Evolutionary conservation across 1,140 invertebrate species (phyloP), one percentile per base, ranked within the genome.

Genomic region (Heterodera carotae): DNA sequence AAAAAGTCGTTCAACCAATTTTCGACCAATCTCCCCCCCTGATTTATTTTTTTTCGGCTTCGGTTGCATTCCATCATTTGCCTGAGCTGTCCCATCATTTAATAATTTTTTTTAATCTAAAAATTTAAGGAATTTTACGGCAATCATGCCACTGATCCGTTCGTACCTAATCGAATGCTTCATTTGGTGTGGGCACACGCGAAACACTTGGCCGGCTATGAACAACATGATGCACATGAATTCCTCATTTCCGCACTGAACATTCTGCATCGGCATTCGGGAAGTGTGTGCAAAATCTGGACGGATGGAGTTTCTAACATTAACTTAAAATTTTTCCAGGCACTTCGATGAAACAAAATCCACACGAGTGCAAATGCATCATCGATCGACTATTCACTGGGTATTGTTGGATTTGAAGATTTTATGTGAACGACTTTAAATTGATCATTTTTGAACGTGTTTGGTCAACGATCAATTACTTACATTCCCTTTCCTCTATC

Each of bases 211-310:
- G 94, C 95, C 39, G 94, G 95, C 53, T 80, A 97, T 88, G 94
- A 97, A 87, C 96, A 98, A 88, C 96, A 98, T 89, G 97, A 99
- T 89, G 96, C 96, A 73, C 97, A 99, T 87, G 96, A 99, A 90
- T 98, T 98, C 89, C 96, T 98, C 84, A 97, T 98, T 69, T 94
- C 95, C 25, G 94, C 94, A 2, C 90, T 98, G 31, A 93, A 97
- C 88, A 92, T 97, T 7, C 88, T 99, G 33, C 96, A 98, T 89
- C 90, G 92, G 87, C 94, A 94, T 85, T 90, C 92, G 91, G 85
- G 88, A 90, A 90, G 88, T 89, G 80, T n/a, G n/a, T n/a, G n/a
- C n/a, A n/a, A n/a, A n/a, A n/a, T n/a, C n/a, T n/a, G n/a, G n/a
- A n/a, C n/a, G n/a, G n/a, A n/a, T n/a, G n/a, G n/a, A n/a, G n/a